Conservation (phyloP, 1,140 invertebrate species). For the Chironomus striatipennis region DNA sequence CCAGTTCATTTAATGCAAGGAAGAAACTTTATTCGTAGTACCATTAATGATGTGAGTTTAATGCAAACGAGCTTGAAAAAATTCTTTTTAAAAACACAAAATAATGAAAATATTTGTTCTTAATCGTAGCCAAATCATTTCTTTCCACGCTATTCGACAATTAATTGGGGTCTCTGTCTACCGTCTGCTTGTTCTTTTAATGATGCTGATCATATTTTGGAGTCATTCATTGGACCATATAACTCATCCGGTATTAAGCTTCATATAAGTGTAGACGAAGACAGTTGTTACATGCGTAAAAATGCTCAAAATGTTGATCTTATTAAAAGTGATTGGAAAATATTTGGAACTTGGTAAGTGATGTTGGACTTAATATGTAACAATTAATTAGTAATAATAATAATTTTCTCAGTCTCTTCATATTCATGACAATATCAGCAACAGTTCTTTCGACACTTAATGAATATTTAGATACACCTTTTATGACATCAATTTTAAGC, state of each 20-base stretch:
- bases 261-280: slow-evolving; percentile 46
- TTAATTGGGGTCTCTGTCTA: slow-evolving; percentile 59
- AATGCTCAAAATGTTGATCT: slow-evolving; percentile 35
- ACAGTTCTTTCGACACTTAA: slow-evolving; percentile 39
- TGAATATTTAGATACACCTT: slow-evolving; percentile 36
- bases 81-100: neutral
- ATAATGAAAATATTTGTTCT: neutral
- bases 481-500: slow-evolving; percentile 34
- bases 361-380: too few species aligned
- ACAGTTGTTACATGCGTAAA: slow-evolving; percentile 48
- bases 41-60: slow-evolving; percentile 52
- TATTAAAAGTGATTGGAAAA: slow-evolving; percentile 41
- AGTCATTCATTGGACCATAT: slow-evolving; percentile 46
- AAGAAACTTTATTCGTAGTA: slow-evolving; percentile 50
- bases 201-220: slow-evolving; percentile 48
- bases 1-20: slow-evolving; percentile 52
- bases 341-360: slow-evolving; percentile 40
- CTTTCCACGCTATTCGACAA: slow-evolving; percentile 55
- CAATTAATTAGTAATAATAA: too few species aligned
- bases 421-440: slow-evolving; percentile 32
- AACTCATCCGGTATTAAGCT: slow-evolving; percentile 50
- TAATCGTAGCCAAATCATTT: slow-evolving; percentile 53
- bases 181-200: slow-evolving; percentile 50
- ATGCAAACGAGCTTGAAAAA: neutral
- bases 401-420: neutral